Base-by-base conservation (phyloP, 2,888 invertebrate genomes). In the Cylindroiulus punctatus region DNA sequence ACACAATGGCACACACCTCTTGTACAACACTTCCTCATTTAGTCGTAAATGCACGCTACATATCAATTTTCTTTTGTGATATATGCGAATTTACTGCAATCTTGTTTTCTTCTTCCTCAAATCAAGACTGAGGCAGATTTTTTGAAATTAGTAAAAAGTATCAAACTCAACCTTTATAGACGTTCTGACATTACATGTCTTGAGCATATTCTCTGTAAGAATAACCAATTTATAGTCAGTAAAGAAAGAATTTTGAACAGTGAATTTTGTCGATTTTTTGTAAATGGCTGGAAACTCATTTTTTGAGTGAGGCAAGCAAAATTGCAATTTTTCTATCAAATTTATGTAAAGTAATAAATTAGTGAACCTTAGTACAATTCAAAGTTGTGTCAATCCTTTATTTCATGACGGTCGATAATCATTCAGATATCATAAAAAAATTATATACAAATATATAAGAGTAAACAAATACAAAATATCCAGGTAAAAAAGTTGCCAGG, bases 391-490 rank as follows among this genome's bases (percentile, higher is more conserved):
- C 14, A 76, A 76, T 14, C 30, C 76, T 76, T 76, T 76, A 76
- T 76, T 76, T 30, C 14, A 26, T 12, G 76, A 14, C 76, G 22
- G 30, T 12, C 30, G 30, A 22, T 22, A 26, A 1, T 22, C 2
- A 76, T 30, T 76, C 22, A 26, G 30, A 30, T 76, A 76, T 12
- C 26, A 26, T 76, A 65, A 22, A 44, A 65, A 65, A 65, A 14
- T 76, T 76, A 76, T 76, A 76, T 76, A 76, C 76, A 76, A 76
- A 76, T 76, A 30, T 76, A 76, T 7, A 76, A 76, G 76, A 76
- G 76, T 76, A 76, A 30, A 76, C 22, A 26, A 14, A 76, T 30
- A 26, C 0, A 76, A 76, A 30, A 44, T 30, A 30, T 76, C 26
- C 76, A 14, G 0, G 76, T 30, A 26, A 76, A 30, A 76, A 76